Conservation (phyloP, 2,797 vertebrate genomes). For the Triplophysa yarkandensis region DNA sequence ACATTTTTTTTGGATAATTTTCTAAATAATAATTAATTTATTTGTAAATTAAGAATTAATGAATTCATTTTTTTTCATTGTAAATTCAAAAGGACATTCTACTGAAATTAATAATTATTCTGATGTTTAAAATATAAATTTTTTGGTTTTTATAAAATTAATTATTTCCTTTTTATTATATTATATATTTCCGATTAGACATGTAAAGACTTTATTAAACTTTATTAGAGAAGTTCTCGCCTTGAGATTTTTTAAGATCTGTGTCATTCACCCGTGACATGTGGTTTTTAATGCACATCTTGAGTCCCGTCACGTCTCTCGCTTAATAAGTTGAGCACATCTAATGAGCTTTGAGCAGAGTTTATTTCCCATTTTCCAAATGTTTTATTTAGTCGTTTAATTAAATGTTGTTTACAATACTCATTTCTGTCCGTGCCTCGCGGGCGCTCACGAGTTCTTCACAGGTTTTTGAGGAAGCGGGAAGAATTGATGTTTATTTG, state of each 20-base stretch:
- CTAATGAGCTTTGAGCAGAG: constrained; percentile 22
- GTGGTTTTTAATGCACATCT: neutral
- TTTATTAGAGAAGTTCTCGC: neutral
- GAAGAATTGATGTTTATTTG: constrained; percentile 15
- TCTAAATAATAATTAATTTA: too few relatives aligned
- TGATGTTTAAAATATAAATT: too few relatives aligned
- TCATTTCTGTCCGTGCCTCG: constrained; percentile 19
- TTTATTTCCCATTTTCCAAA: constrained; percentile 20
- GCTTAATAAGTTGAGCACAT: constrained; percentile 7
- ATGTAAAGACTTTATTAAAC: neutral
- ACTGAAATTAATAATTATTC: too few relatives aligned
- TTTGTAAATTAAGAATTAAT: too few relatives aligned
- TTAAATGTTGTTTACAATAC: constrained; percentile 29
- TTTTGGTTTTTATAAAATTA: too few relatives aligned
- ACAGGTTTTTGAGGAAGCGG: neutral
- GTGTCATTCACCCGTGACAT: neutral
- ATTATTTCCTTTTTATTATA: neutral
- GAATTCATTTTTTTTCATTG: too few relatives aligned
- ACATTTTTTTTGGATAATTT: too few relatives aligned
- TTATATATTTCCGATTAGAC: too few relatives aligned
- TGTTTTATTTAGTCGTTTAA: constrained; percentile 16
- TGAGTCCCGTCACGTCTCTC: constrained; percentile 1
- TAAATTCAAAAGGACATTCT: too few relatives aligned
- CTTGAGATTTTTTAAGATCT: neutral
- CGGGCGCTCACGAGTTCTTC: constrained; percentile 17